phyloP scores from a whole-genome alignment of 1,140 invertebrate genomes.

The Diorhabda elongata region DNA sequence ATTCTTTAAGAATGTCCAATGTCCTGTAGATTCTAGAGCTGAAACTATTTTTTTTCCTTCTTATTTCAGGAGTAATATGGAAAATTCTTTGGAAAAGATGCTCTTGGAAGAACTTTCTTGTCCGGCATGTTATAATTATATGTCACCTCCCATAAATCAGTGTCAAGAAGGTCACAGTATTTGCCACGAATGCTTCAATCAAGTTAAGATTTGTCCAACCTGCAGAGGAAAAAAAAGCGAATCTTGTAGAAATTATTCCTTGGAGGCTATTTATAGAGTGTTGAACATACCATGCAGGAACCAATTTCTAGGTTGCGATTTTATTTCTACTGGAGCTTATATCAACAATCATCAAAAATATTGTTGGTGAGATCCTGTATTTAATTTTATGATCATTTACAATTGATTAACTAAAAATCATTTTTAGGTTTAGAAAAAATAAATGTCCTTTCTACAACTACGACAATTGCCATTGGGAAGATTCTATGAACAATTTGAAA shows the following conservation, averaged over 20 bases:
- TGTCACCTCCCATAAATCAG: slow-evolving; percentile 5
- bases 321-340: background rate
- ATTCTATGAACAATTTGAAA: background rate
- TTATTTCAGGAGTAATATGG: slow-evolving; percentile 2
- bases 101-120: slow-evolving; percentile 5
- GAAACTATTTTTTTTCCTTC: background rate
- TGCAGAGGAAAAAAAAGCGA: slow-evolving; percentile 2
- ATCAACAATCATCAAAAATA: slow-evolving; percentile 5
- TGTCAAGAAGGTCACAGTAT: slow-evolving; percentile 6
- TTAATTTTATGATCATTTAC: background rate
- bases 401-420: too few species aligned
- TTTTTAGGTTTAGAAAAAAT: background rate
- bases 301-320: background rate
- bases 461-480: slow-evolving; percentile 1
- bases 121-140: slow-evolving; percentile 5
- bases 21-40: background rate
- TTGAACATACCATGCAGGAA: slow-evolving; percentile 7
- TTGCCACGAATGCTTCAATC: slow-evolving; percentile 8
- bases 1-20: too few species aligned
- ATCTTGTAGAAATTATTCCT: slow-evolving; percentile 4
- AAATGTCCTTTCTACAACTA: slow-evolving; percentile 1
- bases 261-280: slow-evolving; percentile 4
- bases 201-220: slow-evolving; percentile 1
- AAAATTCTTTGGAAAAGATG: background rate
- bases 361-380: background rate